phyloP scores from a whole-genome alignment of 2,797 vertebrate species.

The Pristis pectinata region DNA sequence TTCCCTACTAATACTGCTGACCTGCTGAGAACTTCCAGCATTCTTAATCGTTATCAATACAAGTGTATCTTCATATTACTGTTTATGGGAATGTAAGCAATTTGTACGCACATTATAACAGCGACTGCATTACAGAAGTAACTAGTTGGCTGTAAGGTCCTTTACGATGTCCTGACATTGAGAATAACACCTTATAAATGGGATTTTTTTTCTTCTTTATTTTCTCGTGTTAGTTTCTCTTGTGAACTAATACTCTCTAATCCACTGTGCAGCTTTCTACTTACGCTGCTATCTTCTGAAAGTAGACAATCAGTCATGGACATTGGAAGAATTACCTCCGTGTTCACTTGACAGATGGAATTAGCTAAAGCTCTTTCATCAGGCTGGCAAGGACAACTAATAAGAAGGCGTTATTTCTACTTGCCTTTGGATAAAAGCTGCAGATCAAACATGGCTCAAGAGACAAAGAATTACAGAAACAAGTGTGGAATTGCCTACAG shows the following conservation, averaged over 20 bases:
- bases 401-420: slow-evolving; percentile 4
- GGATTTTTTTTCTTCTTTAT: not conserved
- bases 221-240: not conserved
- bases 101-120: not conserved
- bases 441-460: not conserved
- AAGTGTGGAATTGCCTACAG: not conserved
- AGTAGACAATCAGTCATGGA: not conserved
- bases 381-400: slow-evolving; percentile 18
- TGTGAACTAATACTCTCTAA: not conserved
- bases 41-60: not conserved
- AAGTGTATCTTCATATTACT: not conserved
- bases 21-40: too few species aligned
- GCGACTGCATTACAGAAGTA: not conserved
- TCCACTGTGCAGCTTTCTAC: not conserved
- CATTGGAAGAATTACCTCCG: not conserved
- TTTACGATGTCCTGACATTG: not conserved
- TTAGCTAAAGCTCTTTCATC: slow-evolving; percentile 26
- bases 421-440: slow-evolving; percentile 23
- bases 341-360: slow-evolving; percentile 12
- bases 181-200: not conserved
- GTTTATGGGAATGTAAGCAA: not conserved
- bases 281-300: not conserved
- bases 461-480: not conserved
- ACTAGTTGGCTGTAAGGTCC: not conserved
- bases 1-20: too few species aligned